A percentile compares a stretch with the other conserved stretches of the same genome.
Evolutionary conservation across 2,797 vertebrate genomes (phyloP).

Genomic region (Paedocypris micromegethes): DNA sequence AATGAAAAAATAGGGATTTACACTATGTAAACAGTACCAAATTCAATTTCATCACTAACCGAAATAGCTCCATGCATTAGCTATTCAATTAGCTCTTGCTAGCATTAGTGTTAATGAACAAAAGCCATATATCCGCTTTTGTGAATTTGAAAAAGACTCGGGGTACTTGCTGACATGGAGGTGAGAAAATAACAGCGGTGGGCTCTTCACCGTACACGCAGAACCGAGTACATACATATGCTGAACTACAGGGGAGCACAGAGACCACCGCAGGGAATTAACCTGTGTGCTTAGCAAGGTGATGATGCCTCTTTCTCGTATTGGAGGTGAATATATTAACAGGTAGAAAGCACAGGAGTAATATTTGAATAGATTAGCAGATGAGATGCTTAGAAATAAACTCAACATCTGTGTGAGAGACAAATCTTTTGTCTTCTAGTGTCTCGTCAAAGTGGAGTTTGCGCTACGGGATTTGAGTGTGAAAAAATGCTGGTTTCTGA

Average conservation of each 20-base stretch:
- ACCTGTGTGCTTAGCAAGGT: constrained; percentile 23
- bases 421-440: constrained; percentile 24
- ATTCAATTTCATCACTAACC: constrained; percentile 11
- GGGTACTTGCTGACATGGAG: constrained; percentile 34
- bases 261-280: constrained; percentile 42
- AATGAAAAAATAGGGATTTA: constrained; percentile 1
- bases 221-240: constrained; percentile 25
- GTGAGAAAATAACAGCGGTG: constrained; percentile 47
- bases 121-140: constrained; percentile 33
- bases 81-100: constrained; percentile 52
- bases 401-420: constrained; percentile 35
- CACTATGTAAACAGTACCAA: constrained; percentile 14
- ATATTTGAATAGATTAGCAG: constrained; percentile 50
- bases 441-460: constrained; percentile 8
- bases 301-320: constrained; percentile 29
- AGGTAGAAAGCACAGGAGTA: constrained; percentile 25
- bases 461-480: constrained; percentile 12
- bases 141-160: constrained; percentile 8
- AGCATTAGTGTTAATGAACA: constrained; percentile 46
- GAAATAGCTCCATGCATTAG: constrained; percentile 30
- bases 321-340: constrained; percentile 48
- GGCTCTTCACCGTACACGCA: constrained; percentile 25
- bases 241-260: constrained; percentile 24
- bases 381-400: constrained; percentile 37
- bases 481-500: constrained; percentile 5